Evolutionary conservation across 2,797 vertebrate species (phyloP).

Genomic region (Myotis planiceps): DNA sequence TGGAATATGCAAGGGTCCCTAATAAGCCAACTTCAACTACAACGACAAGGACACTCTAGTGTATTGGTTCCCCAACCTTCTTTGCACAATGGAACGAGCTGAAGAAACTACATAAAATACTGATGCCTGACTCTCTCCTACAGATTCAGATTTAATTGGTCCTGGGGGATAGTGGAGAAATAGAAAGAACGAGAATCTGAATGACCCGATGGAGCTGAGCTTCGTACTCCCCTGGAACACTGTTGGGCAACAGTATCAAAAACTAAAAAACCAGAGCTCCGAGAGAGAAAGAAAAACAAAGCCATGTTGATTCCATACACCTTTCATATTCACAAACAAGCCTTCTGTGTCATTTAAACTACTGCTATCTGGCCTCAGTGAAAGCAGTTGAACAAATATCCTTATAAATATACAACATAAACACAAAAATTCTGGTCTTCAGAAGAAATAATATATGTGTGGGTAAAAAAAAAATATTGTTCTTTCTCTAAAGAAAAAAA

Average conservation of each 20-base stretch:
- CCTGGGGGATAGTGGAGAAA: background rate
- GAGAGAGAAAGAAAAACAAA: background rate
- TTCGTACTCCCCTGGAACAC: background rate
- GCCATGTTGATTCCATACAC: background rate
- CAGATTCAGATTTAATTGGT: background rate
- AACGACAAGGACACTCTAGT: background rate
- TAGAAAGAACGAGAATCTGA: background rate
- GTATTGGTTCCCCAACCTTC: background rate
- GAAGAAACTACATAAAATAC: background rate
- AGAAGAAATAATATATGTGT: background rate
- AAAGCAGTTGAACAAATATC: constrained; percentile 49
- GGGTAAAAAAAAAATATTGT: background rate
- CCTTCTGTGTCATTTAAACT: background rate
- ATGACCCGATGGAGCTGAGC: background rate
- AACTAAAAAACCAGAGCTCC: background rate
- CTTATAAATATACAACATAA: constrained; percentile 26
- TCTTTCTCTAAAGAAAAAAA: constrained; percentile 5
- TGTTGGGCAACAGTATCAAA: background rate
- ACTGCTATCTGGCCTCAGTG: background rate
- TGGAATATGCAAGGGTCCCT: background rate
- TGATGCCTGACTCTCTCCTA: background rate
- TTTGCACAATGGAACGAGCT: background rate
- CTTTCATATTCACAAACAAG: background rate
- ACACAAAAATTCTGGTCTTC: background rate
- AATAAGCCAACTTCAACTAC: background rate